These are phyloP conservation scores for Drosophila equinoxialis DNA, from an alignment of 1,140 invertebrate genomes.

Conservation along the genomic window DNA sequence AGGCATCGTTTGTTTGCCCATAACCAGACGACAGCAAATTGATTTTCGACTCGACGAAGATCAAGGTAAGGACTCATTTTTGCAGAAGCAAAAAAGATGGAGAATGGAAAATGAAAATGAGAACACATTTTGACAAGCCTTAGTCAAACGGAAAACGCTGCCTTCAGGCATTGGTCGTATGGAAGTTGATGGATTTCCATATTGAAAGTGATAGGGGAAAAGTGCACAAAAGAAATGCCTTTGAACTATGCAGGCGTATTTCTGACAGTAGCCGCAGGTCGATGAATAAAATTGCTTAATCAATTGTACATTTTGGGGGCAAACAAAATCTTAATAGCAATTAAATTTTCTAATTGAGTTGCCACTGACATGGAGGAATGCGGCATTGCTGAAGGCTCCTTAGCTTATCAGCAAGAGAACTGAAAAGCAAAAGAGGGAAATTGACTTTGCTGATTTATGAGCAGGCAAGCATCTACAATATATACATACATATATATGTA, in stretches of 20 bases:
- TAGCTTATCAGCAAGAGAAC: slow-evolving; percentile 12
- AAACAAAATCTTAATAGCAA: slow-evolving; percentile 32
- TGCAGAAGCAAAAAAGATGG: too few relatives aligned
- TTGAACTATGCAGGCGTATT: slow-evolving; percentile 19
- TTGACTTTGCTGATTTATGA: slow-evolving; percentile 55
- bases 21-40: slow-evolving; percentile 30
- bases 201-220: background rate
- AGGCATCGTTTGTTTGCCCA: slow-evolving; percentile 15
- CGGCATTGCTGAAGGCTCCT: slow-evolving; percentile 21
- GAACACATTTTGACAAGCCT: slow-evolving; percentile 38
- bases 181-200: slow-evolving; percentile 34
- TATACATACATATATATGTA: background rate
- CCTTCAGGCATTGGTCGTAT: background rate
- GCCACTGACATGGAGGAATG: slow-evolving; percentile 27
- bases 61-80: slow-evolving; percentile 19
- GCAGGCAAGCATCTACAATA: slow-evolving; percentile 4
- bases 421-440: slow-evolving; percentile 18
- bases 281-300: slow-evolving; percentile 41
- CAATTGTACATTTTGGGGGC: slow-evolving; percentile 33
- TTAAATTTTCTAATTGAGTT: slow-evolving; percentile 77
- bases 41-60: slow-evolving; percentile 19
- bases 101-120: slow-evolving; percentile 23
- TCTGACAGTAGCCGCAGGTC: slow-evolving; percentile 15
- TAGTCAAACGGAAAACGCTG: background rate
- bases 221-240: slow-evolving; percentile 12